A percentile compares a stretch with the other conserved stretches of the same genome.
These are phyloP conservation scores for Nesoenas mayeri DNA, from an alignment of 2,113 vertebrate genomes.

Conservation along the genomic window DNA sequence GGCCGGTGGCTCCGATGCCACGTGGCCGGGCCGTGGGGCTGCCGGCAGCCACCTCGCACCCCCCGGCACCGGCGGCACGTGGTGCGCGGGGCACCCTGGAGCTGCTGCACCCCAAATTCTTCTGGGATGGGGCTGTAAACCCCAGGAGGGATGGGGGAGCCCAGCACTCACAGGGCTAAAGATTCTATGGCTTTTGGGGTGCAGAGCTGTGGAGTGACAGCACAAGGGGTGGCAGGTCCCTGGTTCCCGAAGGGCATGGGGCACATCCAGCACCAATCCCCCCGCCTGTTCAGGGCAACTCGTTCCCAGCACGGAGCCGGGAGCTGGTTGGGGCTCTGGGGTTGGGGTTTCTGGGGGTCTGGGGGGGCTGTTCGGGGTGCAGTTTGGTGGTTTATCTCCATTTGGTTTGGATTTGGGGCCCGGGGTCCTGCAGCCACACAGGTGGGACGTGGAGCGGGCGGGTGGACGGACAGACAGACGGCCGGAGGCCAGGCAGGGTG, in stretches of 20 bases:
- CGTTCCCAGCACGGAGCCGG: no score
- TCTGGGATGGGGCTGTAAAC: accelerated
- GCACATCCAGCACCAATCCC: accelerated
- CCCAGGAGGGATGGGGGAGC: not conserved
- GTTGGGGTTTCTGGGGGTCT: not conserved
- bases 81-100: accelerated
- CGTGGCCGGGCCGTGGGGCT: slow-evolving; percentile 9
- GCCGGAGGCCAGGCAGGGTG: not conserved
- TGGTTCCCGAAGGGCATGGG: not conserved
- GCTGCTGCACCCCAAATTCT: not conserved
- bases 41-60: not conserved
- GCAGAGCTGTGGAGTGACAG: not conserved
- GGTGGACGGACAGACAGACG: not conserved
- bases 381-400: not conserved
- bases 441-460: no score
- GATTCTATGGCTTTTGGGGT: not conserved
- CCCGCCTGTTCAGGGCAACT: no score
- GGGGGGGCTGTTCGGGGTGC: no score
- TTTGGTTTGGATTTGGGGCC: not conserved
- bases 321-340: no score
- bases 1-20: not conserved
- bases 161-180: not conserved
- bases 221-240: not conserved
- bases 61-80: not conserved
- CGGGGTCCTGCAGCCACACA: not conserved